Conservation (phyloP, 1,140 invertebrate genomes). For the Zaprionus capensis region DNA sequence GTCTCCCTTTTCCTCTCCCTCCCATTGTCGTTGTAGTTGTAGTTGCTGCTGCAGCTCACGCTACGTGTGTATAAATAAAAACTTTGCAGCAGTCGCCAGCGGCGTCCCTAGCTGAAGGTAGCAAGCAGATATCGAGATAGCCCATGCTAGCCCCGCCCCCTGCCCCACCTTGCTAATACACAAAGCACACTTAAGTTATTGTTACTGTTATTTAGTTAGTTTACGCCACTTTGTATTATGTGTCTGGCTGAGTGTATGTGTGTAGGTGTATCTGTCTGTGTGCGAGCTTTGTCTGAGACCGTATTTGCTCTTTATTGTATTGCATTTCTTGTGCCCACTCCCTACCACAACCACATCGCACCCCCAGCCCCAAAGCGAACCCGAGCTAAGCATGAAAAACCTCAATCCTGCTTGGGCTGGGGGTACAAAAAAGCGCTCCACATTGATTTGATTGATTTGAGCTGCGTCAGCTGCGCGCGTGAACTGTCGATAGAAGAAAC, state of each 20-base stretch:
- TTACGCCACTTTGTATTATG: constrained; percentile 80
- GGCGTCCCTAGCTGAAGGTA: constrained; percentile 19
- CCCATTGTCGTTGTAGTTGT: constrained; percentile 22
- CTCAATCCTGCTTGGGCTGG: neutral
- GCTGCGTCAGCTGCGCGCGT: constrained; percentile 76
- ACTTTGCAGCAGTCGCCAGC: constrained; percentile 67
- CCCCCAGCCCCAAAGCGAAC: neutral
- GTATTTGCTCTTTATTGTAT: constrained; percentile 78
- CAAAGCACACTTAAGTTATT: constrained; percentile 81
- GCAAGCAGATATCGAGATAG: constrained; percentile 34
- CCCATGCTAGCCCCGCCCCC: constrained; percentile 1
- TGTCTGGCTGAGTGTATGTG: constrained; percentile 29
- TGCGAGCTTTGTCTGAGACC: constrained; percentile 67
- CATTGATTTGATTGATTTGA: constrained; percentile 82
- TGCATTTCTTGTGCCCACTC: constrained; percentile 65
- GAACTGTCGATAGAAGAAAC: constrained; percentile 40
- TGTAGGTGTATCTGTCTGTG: constrained; percentile 19
- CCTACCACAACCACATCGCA: constrained; percentile 5
- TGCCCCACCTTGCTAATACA: constrained; percentile 57
- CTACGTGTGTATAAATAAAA: constrained; percentile 81
- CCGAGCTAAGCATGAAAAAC: neutral
- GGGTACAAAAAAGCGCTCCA: constrained; percentile 62
- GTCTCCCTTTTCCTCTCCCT: neutral
- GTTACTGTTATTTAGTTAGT: constrained; percentile 83
- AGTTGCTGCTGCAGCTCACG: constrained; percentile 42